These are phyloP conservation scores for Mythimna albipuncta DNA, from an alignment of 2,888 invertebrate species.

Conservation along the genomic window DNA sequence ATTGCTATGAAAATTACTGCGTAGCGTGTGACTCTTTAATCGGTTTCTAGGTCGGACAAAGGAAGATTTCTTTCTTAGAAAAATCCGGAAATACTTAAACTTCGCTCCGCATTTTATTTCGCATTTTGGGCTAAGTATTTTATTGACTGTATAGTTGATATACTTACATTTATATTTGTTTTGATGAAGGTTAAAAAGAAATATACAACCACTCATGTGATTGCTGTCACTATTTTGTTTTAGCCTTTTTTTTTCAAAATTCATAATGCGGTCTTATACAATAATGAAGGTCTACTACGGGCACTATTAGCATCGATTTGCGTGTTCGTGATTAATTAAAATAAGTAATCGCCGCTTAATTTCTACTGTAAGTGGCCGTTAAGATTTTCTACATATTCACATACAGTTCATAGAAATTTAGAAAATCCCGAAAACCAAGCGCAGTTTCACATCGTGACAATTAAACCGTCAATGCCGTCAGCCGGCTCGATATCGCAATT, in stretches of 20 bases:
- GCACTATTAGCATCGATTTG: background rate
- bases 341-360: background rate
- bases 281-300: too few species aligned
- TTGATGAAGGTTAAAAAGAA: too few species aligned
- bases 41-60: background rate
- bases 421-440: conserved; percentile 34
- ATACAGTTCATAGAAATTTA: conserved; percentile 11
- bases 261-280: too few species aligned
- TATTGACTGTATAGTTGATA: background rate
- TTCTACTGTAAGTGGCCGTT: background rate
- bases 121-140: background rate
- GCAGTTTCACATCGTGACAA: conserved; percentile 58
- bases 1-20: conserved; percentile 19
- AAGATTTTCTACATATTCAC: background rate
- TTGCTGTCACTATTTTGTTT: too few species aligned
- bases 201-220: too few species aligned
- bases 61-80: conserved; percentile 7
- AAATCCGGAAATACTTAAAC: conserved; percentile 9
- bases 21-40: conserved; percentile 10
- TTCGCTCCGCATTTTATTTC: conserved; percentile 10
- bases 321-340: background rate
- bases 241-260: too few species aligned
- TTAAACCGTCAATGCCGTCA: conserved; percentile 66
- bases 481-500: conserved; percentile 57
- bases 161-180: too few species aligned